Evolutionary conservation across 2,888 invertebrate species (phyloP).

Genomic region (Bugula neritina): DNA sequence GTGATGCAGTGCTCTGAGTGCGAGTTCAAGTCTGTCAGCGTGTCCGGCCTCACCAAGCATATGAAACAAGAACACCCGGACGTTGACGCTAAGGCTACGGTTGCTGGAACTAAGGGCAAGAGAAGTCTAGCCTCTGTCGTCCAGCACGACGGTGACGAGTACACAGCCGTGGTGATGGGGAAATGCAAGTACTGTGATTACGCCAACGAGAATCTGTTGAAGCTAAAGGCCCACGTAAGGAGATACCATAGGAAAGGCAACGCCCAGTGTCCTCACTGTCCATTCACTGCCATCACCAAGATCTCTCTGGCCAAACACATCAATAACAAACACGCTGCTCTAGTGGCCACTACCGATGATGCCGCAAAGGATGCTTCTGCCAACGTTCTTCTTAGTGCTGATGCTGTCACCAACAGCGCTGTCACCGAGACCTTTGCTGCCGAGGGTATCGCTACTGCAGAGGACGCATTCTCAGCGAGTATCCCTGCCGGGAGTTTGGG

Average conservation of each 20-base stretch:
- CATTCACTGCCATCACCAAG: background rate
- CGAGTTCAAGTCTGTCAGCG: conserved; percentile 23
- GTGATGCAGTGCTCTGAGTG: conserved; percentile 25
- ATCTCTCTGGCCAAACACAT: background rate
- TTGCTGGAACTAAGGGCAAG: conserved; percentile 21
- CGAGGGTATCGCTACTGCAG: background rate
- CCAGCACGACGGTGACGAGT: conserved; percentile 9
- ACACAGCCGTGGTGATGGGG: conserved; percentile 19
- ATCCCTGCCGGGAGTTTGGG: background rate
- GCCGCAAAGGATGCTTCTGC: no score
- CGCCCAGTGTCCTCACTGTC: conserved; percentile 17
- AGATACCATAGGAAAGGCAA: background rate
- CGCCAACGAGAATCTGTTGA: conserved; percentile 22
- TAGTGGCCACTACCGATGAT: background rate
- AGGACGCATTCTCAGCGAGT: background rate
- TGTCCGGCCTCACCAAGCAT: conserved; percentile 12
- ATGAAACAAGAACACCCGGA: conserved; percentile 25
- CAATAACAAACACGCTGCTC: background rate
- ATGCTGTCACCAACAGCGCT: background rate
- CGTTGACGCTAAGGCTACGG: conserved; percentile 24
- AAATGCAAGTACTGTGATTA: conserved; percentile 25
- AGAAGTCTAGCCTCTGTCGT: conserved; percentile 7
- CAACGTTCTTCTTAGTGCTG: background rate
- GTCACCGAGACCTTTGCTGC: background rate
- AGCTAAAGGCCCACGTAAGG: conserved; percentile 18